These are phyloP conservation scores for Actinemys pallida DNA, from an alignment of 2,113 vertebrate species.

Conservation along the genomic window DNA sequence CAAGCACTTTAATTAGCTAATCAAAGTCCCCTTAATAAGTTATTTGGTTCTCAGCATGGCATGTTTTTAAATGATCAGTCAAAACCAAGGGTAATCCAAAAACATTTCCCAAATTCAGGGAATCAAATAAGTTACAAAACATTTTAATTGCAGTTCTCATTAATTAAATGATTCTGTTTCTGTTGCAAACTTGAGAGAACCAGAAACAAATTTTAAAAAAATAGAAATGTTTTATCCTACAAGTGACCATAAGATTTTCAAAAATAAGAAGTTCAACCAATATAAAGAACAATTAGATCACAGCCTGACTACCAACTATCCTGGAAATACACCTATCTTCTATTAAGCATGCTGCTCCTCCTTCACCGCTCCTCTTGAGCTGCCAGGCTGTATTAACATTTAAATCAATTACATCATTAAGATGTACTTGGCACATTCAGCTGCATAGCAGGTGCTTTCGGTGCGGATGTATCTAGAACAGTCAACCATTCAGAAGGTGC, in stretches of 20 bases:
- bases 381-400: not conserved
- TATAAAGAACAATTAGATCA: not conserved
- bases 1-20: constrained; percentile 3
- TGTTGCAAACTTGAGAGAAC: not conserved
- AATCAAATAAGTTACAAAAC: not conserved
- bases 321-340: not conserved
- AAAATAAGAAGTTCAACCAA: not conserved
- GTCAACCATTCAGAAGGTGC: not conserved
- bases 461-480: not conserved
- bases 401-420: not conserved
- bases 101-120: not conserved
- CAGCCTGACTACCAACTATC: not conserved
- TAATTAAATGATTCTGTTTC: not conserved
- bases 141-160: not conserved
- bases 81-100: not conserved
- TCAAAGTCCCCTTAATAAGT: not conserved
- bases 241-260: not conserved
- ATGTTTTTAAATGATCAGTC: not conserved
- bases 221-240: not conserved
- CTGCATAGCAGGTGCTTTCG: not conserved
- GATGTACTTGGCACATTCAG: not conserved
- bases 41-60: not conserved
- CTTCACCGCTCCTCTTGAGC: not conserved
- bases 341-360: not conserved
- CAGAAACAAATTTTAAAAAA: not conserved